These are phyloP conservation scores for Physeter macrocephalus DNA, from an alignment of 2,113 vertebrate genomes.

Conservation along the genomic window DNA sequence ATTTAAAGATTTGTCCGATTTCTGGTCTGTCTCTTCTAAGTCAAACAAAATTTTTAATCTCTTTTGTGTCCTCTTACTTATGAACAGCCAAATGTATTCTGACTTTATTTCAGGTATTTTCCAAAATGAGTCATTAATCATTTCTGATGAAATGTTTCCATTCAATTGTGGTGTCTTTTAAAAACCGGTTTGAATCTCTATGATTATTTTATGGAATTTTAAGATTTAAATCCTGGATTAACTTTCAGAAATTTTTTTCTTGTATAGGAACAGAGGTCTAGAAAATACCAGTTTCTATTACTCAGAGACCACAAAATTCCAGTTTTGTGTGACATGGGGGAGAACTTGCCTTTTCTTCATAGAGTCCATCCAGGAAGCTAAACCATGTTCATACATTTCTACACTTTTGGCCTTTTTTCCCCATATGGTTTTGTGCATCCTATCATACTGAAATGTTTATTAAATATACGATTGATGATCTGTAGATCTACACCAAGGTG, in stretches of 20 bases:
- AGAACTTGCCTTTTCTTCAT: neutral
- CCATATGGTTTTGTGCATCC: neutral
- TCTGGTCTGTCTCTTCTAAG: neutral
- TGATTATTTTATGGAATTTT: neutral
- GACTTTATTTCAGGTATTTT: constrained; percentile 4
- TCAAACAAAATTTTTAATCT: neutral
- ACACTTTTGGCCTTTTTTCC: neutral
- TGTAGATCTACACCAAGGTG: neutral
- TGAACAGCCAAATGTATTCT: neutral
- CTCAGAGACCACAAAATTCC: neutral
- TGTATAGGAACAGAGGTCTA: neutral
- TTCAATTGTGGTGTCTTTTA: neutral
- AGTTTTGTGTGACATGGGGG: neutral
- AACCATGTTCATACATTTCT: neutral
- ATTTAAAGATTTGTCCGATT: neutral
- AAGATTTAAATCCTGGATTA: neutral
- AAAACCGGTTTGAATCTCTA: neutral
- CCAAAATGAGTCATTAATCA: neutral
- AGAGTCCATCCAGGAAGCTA: neutral
- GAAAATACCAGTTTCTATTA: neutral
- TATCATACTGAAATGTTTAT: neutral
- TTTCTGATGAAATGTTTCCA: constrained; percentile 23
- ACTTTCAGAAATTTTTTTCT: neutral
- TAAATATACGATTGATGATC: neutral
- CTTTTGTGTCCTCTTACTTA: neutral